Evolutionary conservation across 2,113 vertebrate genomes (phyloP).

Genomic region (Oplegnathus fasciatus): DNA sequence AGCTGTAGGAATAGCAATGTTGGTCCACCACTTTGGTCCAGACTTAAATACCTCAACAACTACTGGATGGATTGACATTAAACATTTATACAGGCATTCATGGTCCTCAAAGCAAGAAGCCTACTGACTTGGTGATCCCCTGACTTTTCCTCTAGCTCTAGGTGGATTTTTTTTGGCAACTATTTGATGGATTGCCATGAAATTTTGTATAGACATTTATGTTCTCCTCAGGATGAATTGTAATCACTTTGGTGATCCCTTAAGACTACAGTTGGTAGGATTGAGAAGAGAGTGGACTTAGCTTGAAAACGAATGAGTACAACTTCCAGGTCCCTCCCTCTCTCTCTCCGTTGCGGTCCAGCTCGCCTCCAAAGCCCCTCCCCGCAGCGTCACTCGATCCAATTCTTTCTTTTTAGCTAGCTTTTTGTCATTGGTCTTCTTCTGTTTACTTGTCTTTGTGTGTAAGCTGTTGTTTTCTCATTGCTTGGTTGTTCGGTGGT

Average conservation of each 20-base stretch:
- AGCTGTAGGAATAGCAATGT: not conserved
- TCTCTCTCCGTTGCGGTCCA: too few species aligned
- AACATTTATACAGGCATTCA: not conserved
- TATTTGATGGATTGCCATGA: not conserved
- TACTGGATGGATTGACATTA: not conserved
- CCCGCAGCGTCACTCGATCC: too few species aligned
- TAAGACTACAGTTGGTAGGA: too few species aligned
- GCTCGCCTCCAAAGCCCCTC: too few species aligned
- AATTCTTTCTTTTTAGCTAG: too few species aligned
- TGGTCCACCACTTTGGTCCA: not conserved
- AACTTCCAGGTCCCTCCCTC: too few species aligned
- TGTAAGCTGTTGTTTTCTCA: too few species aligned
- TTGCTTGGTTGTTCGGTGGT: too few species aligned
- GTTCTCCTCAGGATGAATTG: not conserved
- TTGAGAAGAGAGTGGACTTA: too few species aligned
- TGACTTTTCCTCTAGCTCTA: not conserved
- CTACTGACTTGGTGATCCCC: not conserved
- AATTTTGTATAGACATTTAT: not conserved
- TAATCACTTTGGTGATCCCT: not conserved
- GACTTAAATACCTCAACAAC: not conserved
- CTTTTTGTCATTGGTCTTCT: too few species aligned
- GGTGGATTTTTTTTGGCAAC: not conserved
- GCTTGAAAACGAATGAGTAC: too few species aligned
- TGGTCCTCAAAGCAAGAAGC: not conserved
- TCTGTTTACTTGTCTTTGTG: too few species aligned